phyloP scores from a whole-genome alignment of 2,888 invertebrate genomes.

The Machimus rusticus region DNA sequence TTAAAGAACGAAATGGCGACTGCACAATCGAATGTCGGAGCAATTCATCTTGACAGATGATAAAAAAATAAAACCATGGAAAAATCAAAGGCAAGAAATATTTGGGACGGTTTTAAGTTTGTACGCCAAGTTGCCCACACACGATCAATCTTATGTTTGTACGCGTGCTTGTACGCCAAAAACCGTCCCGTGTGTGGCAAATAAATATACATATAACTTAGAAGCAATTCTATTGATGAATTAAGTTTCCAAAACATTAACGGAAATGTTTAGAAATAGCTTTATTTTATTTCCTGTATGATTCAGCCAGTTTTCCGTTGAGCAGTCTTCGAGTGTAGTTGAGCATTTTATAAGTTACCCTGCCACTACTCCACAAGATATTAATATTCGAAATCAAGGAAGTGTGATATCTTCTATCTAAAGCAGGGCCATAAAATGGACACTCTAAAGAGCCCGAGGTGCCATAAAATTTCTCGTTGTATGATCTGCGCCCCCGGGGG shows the following conservation, averaged over 20 bases:
- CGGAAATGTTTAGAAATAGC: background rate
- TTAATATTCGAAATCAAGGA: conserved; percentile 24
- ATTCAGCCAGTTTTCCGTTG: background rate
- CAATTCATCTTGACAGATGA: no score
- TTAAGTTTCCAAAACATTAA: background rate
- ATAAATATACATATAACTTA: no score
- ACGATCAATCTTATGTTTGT: no score
- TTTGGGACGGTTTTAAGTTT: no score
- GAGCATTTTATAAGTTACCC: background rate
- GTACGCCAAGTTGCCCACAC: no score
- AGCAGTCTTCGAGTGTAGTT: background rate
- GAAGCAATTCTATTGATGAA: background rate
- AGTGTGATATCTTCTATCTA: conserved; percentile 29
- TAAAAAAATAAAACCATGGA: no score
- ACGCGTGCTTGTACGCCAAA: no score
- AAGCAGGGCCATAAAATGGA: conserved; percentile 19
- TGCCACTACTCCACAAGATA: background rate
- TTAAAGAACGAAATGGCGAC: no score
- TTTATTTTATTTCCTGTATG: background rate
- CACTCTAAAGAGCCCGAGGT: conserved; percentile 5
- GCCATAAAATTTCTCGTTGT: conserved; percentile 12
- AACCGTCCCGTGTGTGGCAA: no score
- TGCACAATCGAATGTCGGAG: no score
- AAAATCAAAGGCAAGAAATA: no score
- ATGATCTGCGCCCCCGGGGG: background rate